Evolutionary conservation across 2,888 invertebrate genomes (phyloP), one percentile per base, ranked within the genome.

Genomic region (Rhimphoctona megacephalus): DNA sequence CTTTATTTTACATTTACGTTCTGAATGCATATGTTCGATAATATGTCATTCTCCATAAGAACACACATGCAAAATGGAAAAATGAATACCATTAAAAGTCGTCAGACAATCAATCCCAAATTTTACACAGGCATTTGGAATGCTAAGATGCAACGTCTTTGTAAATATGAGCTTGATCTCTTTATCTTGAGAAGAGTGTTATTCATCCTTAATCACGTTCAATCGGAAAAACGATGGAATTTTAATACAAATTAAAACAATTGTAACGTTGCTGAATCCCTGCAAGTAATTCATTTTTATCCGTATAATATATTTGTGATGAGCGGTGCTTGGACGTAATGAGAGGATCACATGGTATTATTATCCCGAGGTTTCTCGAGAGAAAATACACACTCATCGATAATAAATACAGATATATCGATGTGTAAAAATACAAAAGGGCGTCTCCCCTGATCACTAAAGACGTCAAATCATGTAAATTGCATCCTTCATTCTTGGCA

Each of bases 401-500:
- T 33, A 1, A 57, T 43, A 22, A 43, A 70, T 25, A 52, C 43
- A 54, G 69, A 66, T 64, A 43, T 49, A 57, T 74, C 61, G 25
- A 43, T 22, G 22, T 57, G n/a, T 30, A n/a, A 54, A 67, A 67
- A 78, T n/a, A 11, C 43, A 39, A 9, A 69, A 69, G 69, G 79
- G 39, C 69, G 52, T 43, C 46, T 46, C 33, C 19, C 25, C 25
- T 36, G 43, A n/a, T 33, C 30, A 64, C 57, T 83, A 74, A 81
- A 78, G 72, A 87, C 87, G 81, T 52, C 25, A 39, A 88, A 88
- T 87, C 14, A 30, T 79, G 87, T 77, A 74, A 80, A 61, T 84
- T 70, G 39, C 64, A 84, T 57, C 81, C 39, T 73, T 86, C 82
- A n/a, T 69, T 79, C 57, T 78, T 39, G 52, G 69, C 67, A 19